These are phyloP conservation scores for Oscheius sp. DNA, from an alignment of 2,888 invertebrate genomes.

Conservation along the genomic window DNA sequence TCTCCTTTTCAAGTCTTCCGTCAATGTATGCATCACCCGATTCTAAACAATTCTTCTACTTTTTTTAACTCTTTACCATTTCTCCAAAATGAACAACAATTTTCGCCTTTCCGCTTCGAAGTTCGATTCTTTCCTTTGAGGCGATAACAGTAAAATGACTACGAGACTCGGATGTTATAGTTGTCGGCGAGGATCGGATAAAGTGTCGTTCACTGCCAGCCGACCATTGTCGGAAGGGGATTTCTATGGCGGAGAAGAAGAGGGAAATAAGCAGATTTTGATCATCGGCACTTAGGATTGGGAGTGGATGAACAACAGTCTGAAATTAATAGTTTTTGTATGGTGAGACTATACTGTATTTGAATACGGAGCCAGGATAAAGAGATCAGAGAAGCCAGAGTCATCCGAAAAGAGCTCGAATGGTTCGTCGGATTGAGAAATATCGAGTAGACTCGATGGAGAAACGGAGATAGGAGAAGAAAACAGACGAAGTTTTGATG, in stretches of 20 bases:
- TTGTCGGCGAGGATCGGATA: conserved; percentile 7
- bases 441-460: conserved; percentile 23
- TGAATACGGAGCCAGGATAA: conserved; percentile 33
- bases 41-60: conserved; percentile 1
- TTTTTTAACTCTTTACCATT: not conserved
- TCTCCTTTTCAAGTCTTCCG: conserved; percentile 37
- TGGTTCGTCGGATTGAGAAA: conserved; percentile 24
- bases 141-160: conserved; percentile 47
- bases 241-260: conserved; percentile 15
- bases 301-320: conserved; percentile 18
- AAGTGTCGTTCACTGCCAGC: conserved; percentile 29
- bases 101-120: conserved; percentile 47
- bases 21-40: conserved; percentile 12
- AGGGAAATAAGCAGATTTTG: conserved; percentile 12
- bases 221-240: conserved; percentile 24
- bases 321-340: not conserved
- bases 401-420: conserved; percentile 40
- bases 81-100: conserved; percentile 44
- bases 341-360: conserved; percentile 5
- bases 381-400: conserved; percentile 40
- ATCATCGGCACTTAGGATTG: conserved; percentile 29
- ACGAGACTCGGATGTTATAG: conserved; percentile 41
- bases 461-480: conserved; percentile 25
- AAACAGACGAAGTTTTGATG: conserved; percentile 8
- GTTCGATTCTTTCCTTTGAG: conserved; percentile 41